Percentiles rank a stretch among this genome's conserved stretches.
Conservation (phyloP, 2,888 invertebrate species). For the Trachelus iudaicus region DNA sequence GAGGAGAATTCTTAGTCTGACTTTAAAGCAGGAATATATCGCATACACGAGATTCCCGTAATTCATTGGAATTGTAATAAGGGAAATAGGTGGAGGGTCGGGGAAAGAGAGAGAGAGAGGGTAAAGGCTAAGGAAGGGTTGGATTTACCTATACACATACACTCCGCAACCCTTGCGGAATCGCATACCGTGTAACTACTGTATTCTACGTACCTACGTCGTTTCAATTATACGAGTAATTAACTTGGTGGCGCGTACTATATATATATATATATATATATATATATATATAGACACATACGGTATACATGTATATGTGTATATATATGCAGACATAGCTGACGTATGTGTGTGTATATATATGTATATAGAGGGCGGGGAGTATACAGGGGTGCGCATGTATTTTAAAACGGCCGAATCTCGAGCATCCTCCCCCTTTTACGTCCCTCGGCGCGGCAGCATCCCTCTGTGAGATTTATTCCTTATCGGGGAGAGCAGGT, state of each 20-base stretch:
- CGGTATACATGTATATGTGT: background rate
- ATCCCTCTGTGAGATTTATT: background rate
- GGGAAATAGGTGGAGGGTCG: background rate
- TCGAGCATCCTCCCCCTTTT: background rate
- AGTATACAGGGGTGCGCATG: background rate
- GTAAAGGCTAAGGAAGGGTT: background rate
- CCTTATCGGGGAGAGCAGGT: background rate
- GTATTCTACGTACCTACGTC: conserved; percentile 52
- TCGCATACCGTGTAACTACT: conserved; percentile 23
- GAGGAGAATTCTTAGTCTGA: background rate
- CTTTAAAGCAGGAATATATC: background rate
- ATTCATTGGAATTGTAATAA: background rate
- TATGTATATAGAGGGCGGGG: background rate
- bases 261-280: background rate
- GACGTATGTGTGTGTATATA: background rate
- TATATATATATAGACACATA: background rate
- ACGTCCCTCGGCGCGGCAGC: background rate
- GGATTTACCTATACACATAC: conserved; percentile 3
- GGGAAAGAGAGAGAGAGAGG: background rate
- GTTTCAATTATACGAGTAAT: conserved; percentile 54
- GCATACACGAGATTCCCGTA: background rate
- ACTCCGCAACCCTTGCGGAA: background rate
- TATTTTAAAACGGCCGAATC: background rate
- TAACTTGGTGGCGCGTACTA: conserved; percentile 1
- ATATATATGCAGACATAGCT: background rate